Evolutionary conservation across 1,140 invertebrate genomes (phyloP).

Genomic region (Drosophila kikkawai): DNA sequence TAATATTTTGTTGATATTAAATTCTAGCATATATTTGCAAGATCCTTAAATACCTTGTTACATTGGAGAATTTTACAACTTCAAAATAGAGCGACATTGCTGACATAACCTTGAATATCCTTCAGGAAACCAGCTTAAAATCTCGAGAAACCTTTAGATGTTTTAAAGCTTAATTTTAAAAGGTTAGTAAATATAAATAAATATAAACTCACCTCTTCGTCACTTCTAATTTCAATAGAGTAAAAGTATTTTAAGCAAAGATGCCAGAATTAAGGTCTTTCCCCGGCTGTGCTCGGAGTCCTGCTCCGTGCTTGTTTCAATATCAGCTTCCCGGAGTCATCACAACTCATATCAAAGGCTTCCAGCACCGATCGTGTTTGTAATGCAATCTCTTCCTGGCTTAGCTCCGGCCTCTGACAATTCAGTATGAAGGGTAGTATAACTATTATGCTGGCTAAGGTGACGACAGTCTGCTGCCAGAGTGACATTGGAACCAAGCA

Average conservation of each 20-base stretch:
- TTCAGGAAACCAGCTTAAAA: neutral
- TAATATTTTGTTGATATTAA: neutral
- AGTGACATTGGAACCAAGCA: neutral
- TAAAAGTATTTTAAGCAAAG: neutral
- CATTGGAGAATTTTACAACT: neutral
- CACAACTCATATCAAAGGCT: conserved; percentile 1
- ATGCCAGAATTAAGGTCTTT: neutral
- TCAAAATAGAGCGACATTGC: neutral
- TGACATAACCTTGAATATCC: neutral
- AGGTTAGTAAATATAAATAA: too few species aligned
- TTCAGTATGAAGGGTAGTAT: neutral
- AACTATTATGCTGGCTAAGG: neutral
- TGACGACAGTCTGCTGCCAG: neutral
- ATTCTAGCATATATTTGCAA: neutral
- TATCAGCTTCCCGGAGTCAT: neutral
- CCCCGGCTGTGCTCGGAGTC: neutral
- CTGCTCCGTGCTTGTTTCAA: neutral
- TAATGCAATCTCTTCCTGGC: neutral
- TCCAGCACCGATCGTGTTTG: conserved; percentile 2
- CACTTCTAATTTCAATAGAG: neutral
- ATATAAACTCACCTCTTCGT: neutral
- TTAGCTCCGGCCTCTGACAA: neutral
- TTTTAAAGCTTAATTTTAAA: neutral
- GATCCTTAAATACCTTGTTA: neutral
- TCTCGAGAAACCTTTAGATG: neutral